Conservation (phyloP, 2,113 vertebrate species). For the Psammodynastes pulverulentus region DNA sequence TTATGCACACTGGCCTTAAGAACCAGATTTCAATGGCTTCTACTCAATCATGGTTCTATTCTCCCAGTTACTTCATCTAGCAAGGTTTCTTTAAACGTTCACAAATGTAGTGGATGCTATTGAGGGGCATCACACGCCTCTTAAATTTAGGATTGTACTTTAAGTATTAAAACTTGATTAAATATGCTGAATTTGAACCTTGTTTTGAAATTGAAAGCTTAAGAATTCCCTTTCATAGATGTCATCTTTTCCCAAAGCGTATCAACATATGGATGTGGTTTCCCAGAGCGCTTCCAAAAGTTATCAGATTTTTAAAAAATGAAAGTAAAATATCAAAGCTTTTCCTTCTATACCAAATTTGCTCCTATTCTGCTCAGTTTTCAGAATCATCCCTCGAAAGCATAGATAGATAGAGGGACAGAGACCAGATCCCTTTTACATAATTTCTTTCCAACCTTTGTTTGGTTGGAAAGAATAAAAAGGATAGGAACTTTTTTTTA, state of each 20-base stretch:
- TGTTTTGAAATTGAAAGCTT: constrained; percentile 32
- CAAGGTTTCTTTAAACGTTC: neutral
- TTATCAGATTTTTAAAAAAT: neutral
- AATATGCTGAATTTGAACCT: constrained; percentile 23
- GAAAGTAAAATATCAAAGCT: neutral
- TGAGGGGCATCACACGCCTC: neutral
- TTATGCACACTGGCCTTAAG: neutral
- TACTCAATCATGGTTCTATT: neutral
- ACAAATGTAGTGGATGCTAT: neutral
- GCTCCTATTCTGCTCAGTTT: neutral
- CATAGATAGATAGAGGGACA: neutral
- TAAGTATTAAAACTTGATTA: neutral
- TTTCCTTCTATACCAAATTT: neutral
- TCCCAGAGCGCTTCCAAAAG: neutral
- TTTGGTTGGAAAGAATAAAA: neutral
- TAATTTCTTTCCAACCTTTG: neutral
- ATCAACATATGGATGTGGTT: constrained; percentile 21
- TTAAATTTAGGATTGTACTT: constrained; percentile 12
- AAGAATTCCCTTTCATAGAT: neutral
- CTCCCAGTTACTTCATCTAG: constrained; percentile 13
- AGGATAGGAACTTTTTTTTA: neutral
- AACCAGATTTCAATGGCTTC: constrained; percentile 25
- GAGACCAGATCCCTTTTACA: neutral
- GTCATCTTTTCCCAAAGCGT: constrained; percentile 23
- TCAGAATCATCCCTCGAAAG: neutral